Conservation (phyloP, 2,888 invertebrate genomes). For the Dyspetes luteomarginatus region DNA sequence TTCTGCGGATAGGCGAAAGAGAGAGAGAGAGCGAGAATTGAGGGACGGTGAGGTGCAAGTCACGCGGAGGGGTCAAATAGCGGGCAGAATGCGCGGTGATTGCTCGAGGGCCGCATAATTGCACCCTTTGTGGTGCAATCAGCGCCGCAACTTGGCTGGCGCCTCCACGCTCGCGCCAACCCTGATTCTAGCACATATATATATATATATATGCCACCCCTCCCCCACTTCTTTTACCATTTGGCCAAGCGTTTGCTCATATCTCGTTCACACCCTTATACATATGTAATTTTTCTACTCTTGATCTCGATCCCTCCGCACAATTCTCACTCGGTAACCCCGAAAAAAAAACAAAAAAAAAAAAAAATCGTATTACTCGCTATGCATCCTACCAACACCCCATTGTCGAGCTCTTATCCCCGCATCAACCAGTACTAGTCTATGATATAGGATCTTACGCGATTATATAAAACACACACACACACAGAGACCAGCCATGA, state of each 20-base stretch:
- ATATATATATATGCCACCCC: slow-evolving; percentile 5
- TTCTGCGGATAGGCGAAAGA: slow-evolving; percentile 40
- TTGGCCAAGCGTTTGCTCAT: slow-evolving; percentile 5
- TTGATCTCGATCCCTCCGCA: slow-evolving; percentile 21
- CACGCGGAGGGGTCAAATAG: slow-evolving; percentile 80
- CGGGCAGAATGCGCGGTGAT: slow-evolving; percentile 83
- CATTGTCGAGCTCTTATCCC: slow-evolving; percentile 59
- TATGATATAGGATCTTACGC: no score
- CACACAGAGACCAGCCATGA: no score
- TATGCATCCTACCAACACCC: slow-evolving; percentile 7
- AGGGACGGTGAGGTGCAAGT: slow-evolving; percentile 51
- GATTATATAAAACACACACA: no score
- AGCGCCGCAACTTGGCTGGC: slow-evolving; percentile 82
- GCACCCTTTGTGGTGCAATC: slow-evolving; percentile 84
- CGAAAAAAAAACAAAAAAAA: slow-evolving; percentile 13
- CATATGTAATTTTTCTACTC: slow-evolving; percentile 4
- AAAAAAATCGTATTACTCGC: slow-evolving; percentile 58
- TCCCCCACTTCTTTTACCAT: slow-evolving; percentile 1
- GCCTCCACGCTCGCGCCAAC: slow-evolving; percentile 68
- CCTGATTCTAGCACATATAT: slow-evolving; percentile 39
- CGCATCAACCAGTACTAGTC: slow-evolving; percentile 19
- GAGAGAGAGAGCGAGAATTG: slow-evolving; percentile 57
- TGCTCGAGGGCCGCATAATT: slow-evolving; percentile 84
- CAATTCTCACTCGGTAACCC: slow-evolving; percentile 37
- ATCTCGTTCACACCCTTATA: slow-evolving; percentile 22